phyloP scores from a whole-genome alignment of 2,113 vertebrate genomes.

The Pterophyllum scalare region DNA sequence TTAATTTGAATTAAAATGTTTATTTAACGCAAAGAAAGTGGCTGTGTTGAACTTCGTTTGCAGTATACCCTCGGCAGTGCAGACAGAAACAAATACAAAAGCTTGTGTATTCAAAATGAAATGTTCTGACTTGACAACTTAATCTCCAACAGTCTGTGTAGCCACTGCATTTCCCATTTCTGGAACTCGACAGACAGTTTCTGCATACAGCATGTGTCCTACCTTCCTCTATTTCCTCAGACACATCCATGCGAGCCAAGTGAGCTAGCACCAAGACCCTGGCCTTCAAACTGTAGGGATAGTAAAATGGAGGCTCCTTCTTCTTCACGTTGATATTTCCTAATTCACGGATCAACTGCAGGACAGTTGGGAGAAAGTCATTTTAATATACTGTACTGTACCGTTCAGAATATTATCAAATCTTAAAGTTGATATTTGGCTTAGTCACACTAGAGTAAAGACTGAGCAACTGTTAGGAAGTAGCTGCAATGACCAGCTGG shows the following conservation, averaged over 20 bases:
- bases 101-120: not conserved
- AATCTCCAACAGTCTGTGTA: too few relatives aligned
- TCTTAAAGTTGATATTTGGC: too few relatives aligned
- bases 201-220: constrained; percentile 17
- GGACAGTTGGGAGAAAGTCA: constrained; percentile 2
- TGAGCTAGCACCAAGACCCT: constrained; percentile 93
- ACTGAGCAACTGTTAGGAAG: too few relatives aligned
- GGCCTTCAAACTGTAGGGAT: constrained; percentile 97
- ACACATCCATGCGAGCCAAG: constrained; percentile 94
- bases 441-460: too few relatives aligned
- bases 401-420: not conserved
- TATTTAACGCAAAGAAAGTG: too few relatives aligned
- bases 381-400: not conserved
- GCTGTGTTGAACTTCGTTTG: too few relatives aligned
- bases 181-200: too few relatives aligned
- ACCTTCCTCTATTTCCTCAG: constrained; percentile 96
- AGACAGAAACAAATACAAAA: not conserved
- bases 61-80: too few relatives aligned
- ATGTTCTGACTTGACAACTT: too few relatives aligned
- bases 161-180: too few relatives aligned
- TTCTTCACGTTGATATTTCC: constrained; percentile 98
- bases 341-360: constrained; percentile 94
- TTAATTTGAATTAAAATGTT: not conserved
- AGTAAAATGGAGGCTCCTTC: constrained; percentile 97
- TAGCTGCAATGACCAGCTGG: too few relatives aligned